These are phyloP conservation scores for Hemaris fuciformis DNA, from an alignment of 2,888 invertebrate species.

Conservation along the genomic window DNA sequence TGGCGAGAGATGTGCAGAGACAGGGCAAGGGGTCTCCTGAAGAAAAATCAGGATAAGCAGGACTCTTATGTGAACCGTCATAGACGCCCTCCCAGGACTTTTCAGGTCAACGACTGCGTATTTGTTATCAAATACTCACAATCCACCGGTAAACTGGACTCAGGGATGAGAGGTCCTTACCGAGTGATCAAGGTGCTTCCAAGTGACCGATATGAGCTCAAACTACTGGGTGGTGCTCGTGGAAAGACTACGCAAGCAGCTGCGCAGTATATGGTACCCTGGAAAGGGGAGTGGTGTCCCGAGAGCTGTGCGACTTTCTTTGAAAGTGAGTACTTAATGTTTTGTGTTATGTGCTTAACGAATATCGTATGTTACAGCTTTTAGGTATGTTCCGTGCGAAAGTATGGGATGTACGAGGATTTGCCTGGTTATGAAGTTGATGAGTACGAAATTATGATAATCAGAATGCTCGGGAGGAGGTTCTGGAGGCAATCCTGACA, in stretches of 20 bases:
- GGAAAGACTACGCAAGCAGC: too few species aligned
- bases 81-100: too few species aligned
- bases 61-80: neutral
- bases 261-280: too few species aligned
- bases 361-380: too few species aligned
- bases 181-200: conserved; percentile 11
- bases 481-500: too few species aligned
- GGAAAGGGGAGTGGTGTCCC: too few species aligned
- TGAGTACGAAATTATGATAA: too few species aligned
- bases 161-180: conserved; percentile 26
- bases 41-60: neutral
- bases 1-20: conserved; percentile 3
- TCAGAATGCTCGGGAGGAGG: too few species aligned
- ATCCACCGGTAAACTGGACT: conserved; percentile 24
- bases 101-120: conserved; percentile 20
- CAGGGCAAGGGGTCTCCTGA: neutral
- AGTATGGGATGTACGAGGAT: too few species aligned
- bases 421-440: too few species aligned
- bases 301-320: neutral
- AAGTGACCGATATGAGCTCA: conserved; percentile 19
- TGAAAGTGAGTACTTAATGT: neutral
- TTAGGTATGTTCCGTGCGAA: too few species aligned
- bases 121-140: conserved; percentile 26
- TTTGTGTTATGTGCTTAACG: too few species aligned
- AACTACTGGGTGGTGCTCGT: conserved; percentile 18